Evolutionary conservation across 2,797 vertebrate species (phyloP), one percentile per base, ranked within the genome.

Genomic region (Tinamus major): DNA sequence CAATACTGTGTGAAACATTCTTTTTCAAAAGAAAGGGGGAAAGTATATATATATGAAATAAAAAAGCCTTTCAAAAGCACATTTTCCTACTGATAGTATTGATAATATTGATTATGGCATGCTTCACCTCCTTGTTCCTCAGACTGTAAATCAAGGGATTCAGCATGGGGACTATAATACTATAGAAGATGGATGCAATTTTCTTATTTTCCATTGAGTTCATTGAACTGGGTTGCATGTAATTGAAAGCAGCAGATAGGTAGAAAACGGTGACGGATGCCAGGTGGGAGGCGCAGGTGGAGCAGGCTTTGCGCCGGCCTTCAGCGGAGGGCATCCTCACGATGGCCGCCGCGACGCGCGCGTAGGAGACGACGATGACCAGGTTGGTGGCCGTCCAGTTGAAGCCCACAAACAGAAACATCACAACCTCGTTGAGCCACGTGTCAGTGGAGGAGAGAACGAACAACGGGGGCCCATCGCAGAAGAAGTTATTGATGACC

Each of bases 141-240:
- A 97, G 90, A 84, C 95, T 96, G 69, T 97, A 97, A 63, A 97
- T 96, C 29, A 97, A 33, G 6, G 96, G 97, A 35, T 97, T 97
- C 78, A 97, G 46, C 96, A 95, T 94, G 31, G 96, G 96, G 27
- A 97, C 95, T 35, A 97, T 48, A 31, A 96, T 23, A 3, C 91
- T 95, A 37, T 96, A 97, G 48, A 97, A 96, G 19, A 97, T 62
- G 59, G 93, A 97, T 2, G 95, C 90, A n/a, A 93, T 94, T 58
- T 96, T 97, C 67, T 94, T 96, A 62, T 96, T 94, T 46, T 93
- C 79, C 74, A 90, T 76, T 2, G 91, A 96, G 82, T 93, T 93
- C 31, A 82, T 93, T 21, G 96, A 96, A 12, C 88, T 92, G 21
- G 96, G 96, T 7, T 95, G 71, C 75, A 96, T 41, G 61, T 96